Base-by-base conservation (phyloP, 2,888 invertebrate genomes). In the Cyaniris semiargus region DNA sequence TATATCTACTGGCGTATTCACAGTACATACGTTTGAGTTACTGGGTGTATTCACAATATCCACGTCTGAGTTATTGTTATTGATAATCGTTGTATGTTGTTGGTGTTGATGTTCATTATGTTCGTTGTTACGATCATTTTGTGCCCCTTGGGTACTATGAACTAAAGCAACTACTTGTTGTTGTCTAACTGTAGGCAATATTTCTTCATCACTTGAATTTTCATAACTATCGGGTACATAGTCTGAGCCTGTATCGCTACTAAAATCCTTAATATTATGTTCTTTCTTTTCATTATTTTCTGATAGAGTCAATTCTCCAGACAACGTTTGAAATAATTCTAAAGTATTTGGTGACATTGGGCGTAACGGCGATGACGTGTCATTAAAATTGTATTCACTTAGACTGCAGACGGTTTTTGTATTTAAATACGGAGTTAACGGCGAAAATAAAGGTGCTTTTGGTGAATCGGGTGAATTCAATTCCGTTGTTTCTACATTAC, bases 261-360 rank as follows among this genome's bases (percentile, higher is more conserved):
- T 31, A 53, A 75, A 75, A 75, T 75, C 23, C 38, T 38, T 38
- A 38, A 38, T 38, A 38, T 38, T 38, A 27, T 74, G 18, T 48
- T 74, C 74, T 74, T 31, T 27, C 15, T 74, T 48, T 23, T 74
- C 48, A 48, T 74, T 74, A 23, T 48, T 74, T 74, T 74, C 74
- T 74, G 74, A 34, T 74, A n/a, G 48, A 48, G 21, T 48, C 2
- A 48, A 13, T 48, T 48, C 48, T 74, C 74, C 48, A 74, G 74
- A 74, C 48, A 74, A 48, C 44, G 74, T 74, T 74, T 74, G 74
- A 74, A 74, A 74, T 48, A 74, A 48, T 74, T 74, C 74, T 48
- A 48, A 74, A 74, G 74, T 74, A 74, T 48, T 74, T 74, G 74
- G 74, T 48, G 74, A 74, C 48, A 74, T 74, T 74, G 74, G 48